phyloP scores from a whole-genome alignment of 2,113 vertebrate species.

The Nesoenas mayeri region DNA sequence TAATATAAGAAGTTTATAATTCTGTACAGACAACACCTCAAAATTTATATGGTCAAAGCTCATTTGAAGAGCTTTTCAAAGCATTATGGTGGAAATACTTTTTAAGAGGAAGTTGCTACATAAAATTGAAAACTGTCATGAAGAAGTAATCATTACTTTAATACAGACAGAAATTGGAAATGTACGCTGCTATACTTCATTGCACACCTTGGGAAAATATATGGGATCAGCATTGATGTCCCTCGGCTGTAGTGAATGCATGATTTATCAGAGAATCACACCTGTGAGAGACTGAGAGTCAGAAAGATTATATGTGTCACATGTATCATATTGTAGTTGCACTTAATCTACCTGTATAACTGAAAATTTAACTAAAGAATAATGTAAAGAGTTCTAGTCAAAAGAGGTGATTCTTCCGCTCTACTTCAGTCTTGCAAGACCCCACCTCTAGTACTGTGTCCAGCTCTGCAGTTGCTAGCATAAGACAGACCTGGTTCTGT shows the following conservation, averaged over 20 bases:
- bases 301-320: neutral
- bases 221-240: neutral
- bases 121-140: neutral
- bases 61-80: neutral
- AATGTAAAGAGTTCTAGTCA: neutral
- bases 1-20: too few relatives aligned
- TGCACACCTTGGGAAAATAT: neutral
- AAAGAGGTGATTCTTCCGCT: too few relatives aligned
- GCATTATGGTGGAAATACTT: neutral
- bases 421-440: too few relatives aligned
- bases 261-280: neutral
- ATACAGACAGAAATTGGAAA: neutral
- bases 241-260: neutral
- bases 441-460: too few relatives aligned
- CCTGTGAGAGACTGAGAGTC: neutral
- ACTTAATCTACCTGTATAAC: neutral
- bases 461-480: too few relatives aligned
- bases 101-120: neutral
- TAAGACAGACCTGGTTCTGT: too few relatives aligned
- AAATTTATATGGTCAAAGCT: too few relatives aligned
- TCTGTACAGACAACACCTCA: too few relatives aligned
- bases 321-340: neutral
- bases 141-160: neutral
- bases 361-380: neutral
- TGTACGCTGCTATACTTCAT: neutral